These are phyloP conservation scores for Clytia hemisphaerica DNA, from an alignment of 30 jellyfish, hydroid and myxozoan genomes.

Conservation along the genomic window DNA sequence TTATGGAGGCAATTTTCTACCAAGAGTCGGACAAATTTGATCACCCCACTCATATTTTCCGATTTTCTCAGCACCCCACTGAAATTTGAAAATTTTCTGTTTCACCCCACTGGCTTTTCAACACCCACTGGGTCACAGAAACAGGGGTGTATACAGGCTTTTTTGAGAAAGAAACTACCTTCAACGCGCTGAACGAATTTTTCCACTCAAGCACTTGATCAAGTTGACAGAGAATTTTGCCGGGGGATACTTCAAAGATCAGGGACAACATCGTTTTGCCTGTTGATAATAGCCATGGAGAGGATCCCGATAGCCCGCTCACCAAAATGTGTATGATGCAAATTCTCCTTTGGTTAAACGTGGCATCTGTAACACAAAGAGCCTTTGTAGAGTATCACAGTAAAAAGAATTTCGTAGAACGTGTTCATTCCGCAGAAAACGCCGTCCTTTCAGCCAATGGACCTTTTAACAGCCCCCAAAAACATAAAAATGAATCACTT, in stretches of 20 bases:
- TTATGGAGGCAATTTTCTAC: no score
- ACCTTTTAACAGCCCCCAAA: not conserved
- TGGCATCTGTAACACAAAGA: slow-evolving; percentile 11
- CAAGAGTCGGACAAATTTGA: no score
- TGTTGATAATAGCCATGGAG: slow-evolving; percentile 6
- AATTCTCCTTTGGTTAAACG: not conserved
- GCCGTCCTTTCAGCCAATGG: not conserved
- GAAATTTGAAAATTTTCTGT: no score
- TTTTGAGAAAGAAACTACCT: slow-evolving; percentile 11
- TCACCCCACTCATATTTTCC: no score
- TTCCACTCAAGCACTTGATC: not conserved
- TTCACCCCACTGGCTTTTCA: no score
- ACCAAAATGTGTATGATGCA: not conserved
- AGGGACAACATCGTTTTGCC: not conserved
- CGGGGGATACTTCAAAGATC: not conserved
- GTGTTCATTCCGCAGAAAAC: slow-evolving; percentile 4
- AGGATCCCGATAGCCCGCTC: slow-evolving; percentile 1
- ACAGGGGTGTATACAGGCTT: not conserved
- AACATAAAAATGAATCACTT: not conserved
- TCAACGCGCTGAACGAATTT: slow-evolving; percentile 3
- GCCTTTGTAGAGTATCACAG: slow-evolving; percentile 13
- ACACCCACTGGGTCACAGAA: no score
- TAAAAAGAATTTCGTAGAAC: slow-evolving; percentile 3
- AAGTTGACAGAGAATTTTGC: not conserved
- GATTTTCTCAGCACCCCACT: no score